Evolutionary conservation across 2,113 vertebrate species (phyloP).

Genomic region (Crypturellus undulatus): DNA sequence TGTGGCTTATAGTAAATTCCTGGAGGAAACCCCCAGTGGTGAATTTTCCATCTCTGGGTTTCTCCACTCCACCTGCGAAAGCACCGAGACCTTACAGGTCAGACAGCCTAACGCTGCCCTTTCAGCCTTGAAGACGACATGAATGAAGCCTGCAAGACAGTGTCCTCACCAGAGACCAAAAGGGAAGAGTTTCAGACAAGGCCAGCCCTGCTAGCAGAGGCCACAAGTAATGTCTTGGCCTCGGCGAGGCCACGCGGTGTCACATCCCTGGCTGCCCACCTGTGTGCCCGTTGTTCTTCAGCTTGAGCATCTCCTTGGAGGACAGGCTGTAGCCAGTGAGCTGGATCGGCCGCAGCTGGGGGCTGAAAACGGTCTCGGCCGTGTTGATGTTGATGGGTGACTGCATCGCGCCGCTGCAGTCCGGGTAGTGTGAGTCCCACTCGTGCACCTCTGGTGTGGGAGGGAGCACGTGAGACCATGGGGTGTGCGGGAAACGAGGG

Average conservation of each 20-base stretch:
- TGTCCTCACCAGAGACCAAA: not conserved
- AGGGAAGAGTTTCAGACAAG: not conserved
- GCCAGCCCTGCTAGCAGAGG: not conserved
- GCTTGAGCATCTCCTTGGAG: not conserved
- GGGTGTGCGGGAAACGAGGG: not conserved
- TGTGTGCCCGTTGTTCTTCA: constrained; percentile 82
- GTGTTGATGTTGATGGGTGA: constrained; percentile 79
- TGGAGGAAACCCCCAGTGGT: not conserved
- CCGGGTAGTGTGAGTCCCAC: constrained; percentile 42
- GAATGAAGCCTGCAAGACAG: not conserved
- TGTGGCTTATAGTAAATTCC: not conserved
- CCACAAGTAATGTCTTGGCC: too few species aligned
- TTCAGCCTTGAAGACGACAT: not conserved
- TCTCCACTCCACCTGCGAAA: not conserved
- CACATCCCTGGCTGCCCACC: constrained; percentile 30
- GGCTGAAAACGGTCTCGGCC: constrained; percentile 4
- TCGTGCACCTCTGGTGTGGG: not conserved
- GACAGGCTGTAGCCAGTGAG: constrained; percentile 74
- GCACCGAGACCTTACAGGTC: not conserved
- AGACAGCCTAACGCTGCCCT: not conserved
- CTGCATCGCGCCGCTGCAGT: constrained; percentile 61
- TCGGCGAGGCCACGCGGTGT: not conserved
- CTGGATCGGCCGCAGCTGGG: constrained; percentile 41
- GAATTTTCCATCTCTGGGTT: not conserved
- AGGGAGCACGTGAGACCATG: not conserved